phyloP scores from a whole-genome alignment of 2,113 vertebrate genomes.

The Brachirus orientalis region DNA sequence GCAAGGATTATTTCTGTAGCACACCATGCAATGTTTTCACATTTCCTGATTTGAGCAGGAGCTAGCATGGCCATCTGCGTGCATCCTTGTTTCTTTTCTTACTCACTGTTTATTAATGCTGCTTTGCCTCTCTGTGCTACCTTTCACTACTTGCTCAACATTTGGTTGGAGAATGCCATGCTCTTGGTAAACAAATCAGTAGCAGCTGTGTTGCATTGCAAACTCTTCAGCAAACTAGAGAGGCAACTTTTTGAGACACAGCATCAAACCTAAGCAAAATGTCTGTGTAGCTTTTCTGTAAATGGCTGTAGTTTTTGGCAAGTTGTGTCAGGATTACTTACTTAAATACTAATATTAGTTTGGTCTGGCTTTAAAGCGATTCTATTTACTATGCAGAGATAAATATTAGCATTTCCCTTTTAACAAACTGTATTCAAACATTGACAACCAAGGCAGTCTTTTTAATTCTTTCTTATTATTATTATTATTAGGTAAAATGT shows the following conservation, averaged over 20 bases:
- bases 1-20: neutral
- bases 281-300: too few species aligned
- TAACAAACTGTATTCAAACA: too few species aligned
- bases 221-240: conserved; percentile 19
- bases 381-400: neutral
- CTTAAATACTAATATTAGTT: neutral
- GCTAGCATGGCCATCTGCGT: conserved; percentile 8
- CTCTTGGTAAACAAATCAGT: conserved; percentile 45
- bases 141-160: conserved; percentile 51
- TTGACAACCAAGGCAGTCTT: too few species aligned
- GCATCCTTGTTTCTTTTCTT: conserved; percentile 22
- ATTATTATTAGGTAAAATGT: too few species aligned
- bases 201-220: conserved; percentile 30
- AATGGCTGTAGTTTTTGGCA: neutral
- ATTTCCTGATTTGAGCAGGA: conserved; percentile 1
- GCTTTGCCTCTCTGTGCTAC: conserved; percentile 32
- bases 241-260: neutral
- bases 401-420: too few species aligned
- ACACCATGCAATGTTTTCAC: conserved; percentile 15
- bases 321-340: too few species aligned
- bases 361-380: neutral
- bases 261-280: neutral
- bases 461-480: too few species aligned
- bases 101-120: conserved; percentile 8
- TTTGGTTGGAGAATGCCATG: conserved; percentile 33